Conservation (phyloP, 1,140 invertebrate genomes). For the Armadillidium nasatum region DNA sequence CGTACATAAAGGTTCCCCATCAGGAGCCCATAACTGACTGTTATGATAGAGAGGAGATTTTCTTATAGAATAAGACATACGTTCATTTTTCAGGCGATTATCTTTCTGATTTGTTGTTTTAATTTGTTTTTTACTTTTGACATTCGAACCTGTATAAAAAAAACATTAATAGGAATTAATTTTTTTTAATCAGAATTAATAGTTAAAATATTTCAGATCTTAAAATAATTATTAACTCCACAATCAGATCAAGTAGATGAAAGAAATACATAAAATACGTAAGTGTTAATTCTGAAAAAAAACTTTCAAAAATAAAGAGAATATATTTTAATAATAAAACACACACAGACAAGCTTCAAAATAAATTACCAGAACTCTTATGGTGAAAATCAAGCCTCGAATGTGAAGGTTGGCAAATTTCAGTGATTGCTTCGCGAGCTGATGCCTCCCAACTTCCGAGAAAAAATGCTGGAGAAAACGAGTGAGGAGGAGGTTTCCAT, state of each 20-base stretch:
- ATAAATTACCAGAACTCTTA: not conserved
- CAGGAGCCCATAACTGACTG: slow-evolving; percentile 70
- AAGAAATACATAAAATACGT: no score
- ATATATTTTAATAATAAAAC: not conserved
- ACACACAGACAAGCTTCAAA: not conserved
- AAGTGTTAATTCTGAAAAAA: not conserved
- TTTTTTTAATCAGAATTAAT: not conserved
- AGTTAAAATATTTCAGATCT: not conserved
- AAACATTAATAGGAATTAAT: not conserved
- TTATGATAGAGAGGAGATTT: slow-evolving; percentile 72
- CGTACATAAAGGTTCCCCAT: slow-evolving; percentile 71
- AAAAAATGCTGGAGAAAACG: not conserved
- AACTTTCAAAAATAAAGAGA: not conserved
- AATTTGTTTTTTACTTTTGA: not conserved
- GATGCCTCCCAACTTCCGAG: slow-evolving; percentile 12
- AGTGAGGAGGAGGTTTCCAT: not conserved
- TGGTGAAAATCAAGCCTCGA: not conserved
- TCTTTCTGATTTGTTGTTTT: not conserved
- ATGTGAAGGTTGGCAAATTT: not conserved
- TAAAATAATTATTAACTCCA: not conserved
- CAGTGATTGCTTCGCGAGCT: slow-evolving; percentile 8
- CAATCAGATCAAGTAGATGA: not conserved
- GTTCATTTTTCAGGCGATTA: slow-evolving; percentile 9
- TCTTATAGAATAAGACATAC: slow-evolving; percentile 50
- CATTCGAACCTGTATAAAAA: not conserved